Evolutionary conservation across 2,888 invertebrate genomes (phyloP).

Genomic region (Tiphia femorata): DNA sequence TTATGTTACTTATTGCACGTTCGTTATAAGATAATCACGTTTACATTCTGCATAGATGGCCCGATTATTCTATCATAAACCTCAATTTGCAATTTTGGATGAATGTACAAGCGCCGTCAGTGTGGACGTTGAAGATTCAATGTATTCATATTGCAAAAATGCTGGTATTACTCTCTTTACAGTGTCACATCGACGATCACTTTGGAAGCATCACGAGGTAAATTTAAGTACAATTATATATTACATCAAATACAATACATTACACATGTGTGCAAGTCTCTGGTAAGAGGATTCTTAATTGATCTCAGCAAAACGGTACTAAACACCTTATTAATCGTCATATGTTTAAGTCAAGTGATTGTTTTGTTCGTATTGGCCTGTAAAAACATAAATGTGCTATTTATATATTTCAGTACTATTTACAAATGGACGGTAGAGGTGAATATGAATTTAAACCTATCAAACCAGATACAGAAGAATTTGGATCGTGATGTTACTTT

Average conservation of each 20-base stretch:
- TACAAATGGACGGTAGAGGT: constrained; percentile 97
- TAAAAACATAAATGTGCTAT: too few species aligned
- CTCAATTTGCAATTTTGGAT: constrained; percentile 98
- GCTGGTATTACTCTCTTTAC: constrained; percentile 94
- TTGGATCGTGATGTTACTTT: constrained; percentile 81
- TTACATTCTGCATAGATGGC: constrained; percentile 80
- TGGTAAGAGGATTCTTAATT: background rate
- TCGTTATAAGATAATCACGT: background rate
- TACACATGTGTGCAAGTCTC: background rate
- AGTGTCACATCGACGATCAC: constrained; percentile 95
- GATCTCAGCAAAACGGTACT: background rate
- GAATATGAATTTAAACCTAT: constrained; percentile 89
- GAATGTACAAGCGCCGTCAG: constrained; percentile 99
- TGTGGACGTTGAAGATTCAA: constrained; percentile 97
- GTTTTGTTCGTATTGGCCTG: too few species aligned
- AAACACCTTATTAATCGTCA: background rate
- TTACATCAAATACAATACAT: too few species aligned
- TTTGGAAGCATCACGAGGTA: constrained; percentile 97
- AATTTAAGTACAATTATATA: background rate
- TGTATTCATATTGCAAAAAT: constrained; percentile 93
- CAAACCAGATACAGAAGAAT: constrained; percentile 88
- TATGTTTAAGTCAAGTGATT: background rate
- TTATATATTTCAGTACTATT: constrained; percentile 78
- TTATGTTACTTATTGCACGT: background rate
- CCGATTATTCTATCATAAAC: constrained; percentile 94